Conservation (phyloP, 2,888 invertebrate genomes). For the Cyaniris semiargus region DNA sequence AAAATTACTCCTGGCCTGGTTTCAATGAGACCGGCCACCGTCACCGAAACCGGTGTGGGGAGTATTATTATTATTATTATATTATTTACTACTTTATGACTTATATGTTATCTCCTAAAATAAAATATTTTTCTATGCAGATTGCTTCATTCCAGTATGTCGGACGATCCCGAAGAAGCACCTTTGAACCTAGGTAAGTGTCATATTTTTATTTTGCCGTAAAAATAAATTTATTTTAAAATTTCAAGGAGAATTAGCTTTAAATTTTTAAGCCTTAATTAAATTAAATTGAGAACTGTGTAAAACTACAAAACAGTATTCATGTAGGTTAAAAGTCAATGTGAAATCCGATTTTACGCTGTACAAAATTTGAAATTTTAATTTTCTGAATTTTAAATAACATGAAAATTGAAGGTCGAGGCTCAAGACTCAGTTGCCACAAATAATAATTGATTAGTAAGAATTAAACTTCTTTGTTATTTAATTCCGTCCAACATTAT, state of each 20-base stretch:
- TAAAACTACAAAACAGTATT: not conserved
- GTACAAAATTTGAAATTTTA: not conserved
- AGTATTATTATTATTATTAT: too few relatives aligned
- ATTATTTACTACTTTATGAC: not conserved
- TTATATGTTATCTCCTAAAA: not conserved
- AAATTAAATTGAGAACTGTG: not conserved
- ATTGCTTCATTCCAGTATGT: slow-evolving; percentile 49
- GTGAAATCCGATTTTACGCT: not conserved
- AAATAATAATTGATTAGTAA: too few relatives aligned
- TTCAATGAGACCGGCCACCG: too few relatives aligned
- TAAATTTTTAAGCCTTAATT: too few relatives aligned
- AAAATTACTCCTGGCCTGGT: too few relatives aligned
- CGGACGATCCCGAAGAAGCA: slow-evolving; percentile 57
- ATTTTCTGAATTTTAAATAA: not conserved
- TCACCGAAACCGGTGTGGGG: too few relatives aligned
- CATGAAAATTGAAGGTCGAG: not conserved
- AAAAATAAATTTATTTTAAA: too few relatives aligned
- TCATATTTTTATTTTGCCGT: not conserved
- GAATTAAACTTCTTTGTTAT: too few relatives aligned
- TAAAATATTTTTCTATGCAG: slow-evolving; percentile 33
- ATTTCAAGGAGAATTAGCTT: too few relatives aligned
- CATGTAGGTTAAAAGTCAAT: not conserved
- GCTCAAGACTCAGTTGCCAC: too few relatives aligned
- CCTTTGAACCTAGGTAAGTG: slow-evolving; percentile 55
- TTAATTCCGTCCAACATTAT: too few relatives aligned